A percentile compares a stretch with the other conserved stretches of the same genome.
phyloP scores from a whole-genome alignment of 2,888 invertebrate genomes.

The Pycnomerus fuliginosus region DNA sequence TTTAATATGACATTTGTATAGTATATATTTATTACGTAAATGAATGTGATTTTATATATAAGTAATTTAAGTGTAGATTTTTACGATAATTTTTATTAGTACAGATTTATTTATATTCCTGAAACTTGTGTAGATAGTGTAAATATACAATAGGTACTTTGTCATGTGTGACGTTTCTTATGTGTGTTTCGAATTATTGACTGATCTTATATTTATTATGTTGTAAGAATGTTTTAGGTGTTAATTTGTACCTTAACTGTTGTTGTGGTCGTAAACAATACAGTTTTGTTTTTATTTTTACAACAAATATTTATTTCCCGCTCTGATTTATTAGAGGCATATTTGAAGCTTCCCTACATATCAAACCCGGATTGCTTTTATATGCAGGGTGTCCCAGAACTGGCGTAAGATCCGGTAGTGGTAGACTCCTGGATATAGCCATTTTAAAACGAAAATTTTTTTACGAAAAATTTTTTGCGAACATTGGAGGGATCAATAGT shows the following conservation, averaged over 20 bases:
- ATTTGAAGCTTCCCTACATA: too few species aligned
- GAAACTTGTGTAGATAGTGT: conserved; percentile 24
- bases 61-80: background rate
- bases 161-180: conserved; percentile 6
- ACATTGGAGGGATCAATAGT: too few species aligned
- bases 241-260: conserved; percentile 10
- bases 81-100: background rate
- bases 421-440: too few species aligned
- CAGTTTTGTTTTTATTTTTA: conserved; percentile 10
- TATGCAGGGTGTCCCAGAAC: too few species aligned
- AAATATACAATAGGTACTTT: conserved; percentile 12
- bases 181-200: conserved; percentile 12
- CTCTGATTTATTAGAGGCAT: too few species aligned
- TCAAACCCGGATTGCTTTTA: too few species aligned
- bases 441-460: too few species aligned
- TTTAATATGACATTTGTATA: conserved; percentile 55
- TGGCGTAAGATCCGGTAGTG: too few species aligned
- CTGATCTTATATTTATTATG: conserved; percentile 18
- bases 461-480: too few species aligned
- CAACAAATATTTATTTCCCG: too few species aligned
- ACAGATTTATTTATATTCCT: conserved; percentile 11
- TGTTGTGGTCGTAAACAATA: conserved; percentile 11
- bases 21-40: conserved; percentile 9
- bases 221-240: conserved; percentile 10
- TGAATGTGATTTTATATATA: conserved; percentile 22